Evolutionary conservation across 2,888 invertebrate species (phyloP), one percentile per base, ranked within the genome.

Genomic region (Drosophila gaucha): DNA sequence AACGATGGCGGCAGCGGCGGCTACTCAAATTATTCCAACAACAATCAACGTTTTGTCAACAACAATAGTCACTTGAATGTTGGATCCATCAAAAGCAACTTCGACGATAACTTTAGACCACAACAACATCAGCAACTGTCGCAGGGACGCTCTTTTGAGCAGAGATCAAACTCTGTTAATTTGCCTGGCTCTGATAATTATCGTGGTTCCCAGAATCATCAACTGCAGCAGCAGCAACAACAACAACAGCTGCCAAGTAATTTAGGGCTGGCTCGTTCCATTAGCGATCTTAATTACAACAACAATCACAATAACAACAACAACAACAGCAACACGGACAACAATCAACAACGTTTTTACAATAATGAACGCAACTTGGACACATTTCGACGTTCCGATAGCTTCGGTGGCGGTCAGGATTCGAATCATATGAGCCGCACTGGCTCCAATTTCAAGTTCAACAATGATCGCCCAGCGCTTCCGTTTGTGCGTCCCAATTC

Each of bases 361-460:
- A 62, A 55, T 28, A 68, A 60, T n/a, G 68, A 68, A 47, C 67
- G 68, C 10, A 69, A 35, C 38, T 1, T 43, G 22, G 68, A 69
- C 44, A 49, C 68, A 54, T 69, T 57, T 50, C 68, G 68, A 5
- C 63, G 69, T n/a, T 39, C 31, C 47, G 41, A 64, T 60, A 74
- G 44, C 26, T 72, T 62, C 68, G 65, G 1, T 1, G 18, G 18
- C 9, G 50, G 58, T 2, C 57, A 14, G 26, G 57, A 56, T 8
- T 43, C 57, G 24, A 60, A 44, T 20, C 58, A 67, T 28, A n/a
- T 41, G 12, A 41, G 14, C 6, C 57, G 63, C 28, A 2, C 9
- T 14, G 49, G 49, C 12, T n/a, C 46, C 24, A 68, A 63, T 57
- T 67, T 18, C 6, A 62, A 62, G n/a, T 51, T 55, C 10, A 68